These are phyloP conservation scores for Parnassius mnemosyne DNA, from an alignment of 2,888 invertebrate genomes.

Conservation along the genomic window DNA sequence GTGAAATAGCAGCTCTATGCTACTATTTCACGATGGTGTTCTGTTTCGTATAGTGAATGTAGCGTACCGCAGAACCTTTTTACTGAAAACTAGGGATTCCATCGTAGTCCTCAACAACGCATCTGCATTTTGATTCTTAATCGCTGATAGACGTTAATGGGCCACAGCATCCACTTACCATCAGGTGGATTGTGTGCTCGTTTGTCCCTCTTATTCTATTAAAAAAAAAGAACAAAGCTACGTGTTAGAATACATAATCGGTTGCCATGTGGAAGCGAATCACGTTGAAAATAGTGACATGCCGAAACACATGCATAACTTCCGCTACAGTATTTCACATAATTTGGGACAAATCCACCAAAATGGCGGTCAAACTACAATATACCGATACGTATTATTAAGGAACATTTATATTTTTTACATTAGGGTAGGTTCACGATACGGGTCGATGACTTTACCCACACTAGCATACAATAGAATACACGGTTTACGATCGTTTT, in stretches of 20 bases:
- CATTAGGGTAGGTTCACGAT: conserved; percentile 73
- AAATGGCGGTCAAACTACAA: conserved; percentile 39
- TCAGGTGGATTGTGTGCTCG: too few relatives aligned
- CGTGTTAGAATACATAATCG: not conserved
- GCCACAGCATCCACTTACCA: too few relatives aligned
- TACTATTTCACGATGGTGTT: too few relatives aligned
- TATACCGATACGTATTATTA: conserved; percentile 40
- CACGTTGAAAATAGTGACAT: conserved; percentile 13
- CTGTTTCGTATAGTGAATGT: too few relatives aligned
- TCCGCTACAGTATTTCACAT: conserved; percentile 23
- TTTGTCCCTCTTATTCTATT: too few relatives aligned
- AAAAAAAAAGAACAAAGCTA: too few relatives aligned
- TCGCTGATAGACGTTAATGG: too few relatives aligned
- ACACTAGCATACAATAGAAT: conserved; percentile 33
- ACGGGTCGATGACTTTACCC: conserved; percentile 68
- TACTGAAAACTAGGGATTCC: too few relatives aligned
- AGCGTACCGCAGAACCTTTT: too few relatives aligned
- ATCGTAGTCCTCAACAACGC: too few relatives aligned
- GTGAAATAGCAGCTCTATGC: too few relatives aligned
- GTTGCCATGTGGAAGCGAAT: conserved; percentile 11
- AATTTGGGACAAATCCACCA: conserved; percentile 36
- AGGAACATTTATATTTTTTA: conserved; percentile 54
- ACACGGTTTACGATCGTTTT: conserved; percentile 25
- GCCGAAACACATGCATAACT: conserved; percentile 8
- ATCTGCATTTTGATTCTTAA: too few relatives aligned